Base-by-base conservation (phyloP, 2,888 invertebrate species). In the Eilema griseolum region DNA sequence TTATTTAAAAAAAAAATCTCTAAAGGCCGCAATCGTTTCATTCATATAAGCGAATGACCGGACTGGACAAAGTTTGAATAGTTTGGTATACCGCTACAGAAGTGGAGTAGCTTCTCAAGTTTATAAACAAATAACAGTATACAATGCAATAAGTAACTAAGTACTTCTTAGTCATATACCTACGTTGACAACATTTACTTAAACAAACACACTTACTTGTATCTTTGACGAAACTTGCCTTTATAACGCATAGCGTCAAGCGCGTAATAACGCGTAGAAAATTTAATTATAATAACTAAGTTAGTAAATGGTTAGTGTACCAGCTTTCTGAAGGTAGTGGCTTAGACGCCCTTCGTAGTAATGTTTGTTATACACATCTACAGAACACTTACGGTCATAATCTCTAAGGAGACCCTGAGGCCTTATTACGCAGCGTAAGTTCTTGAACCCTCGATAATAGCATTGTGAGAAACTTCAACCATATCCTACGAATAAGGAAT, bases 341-440 rank as follows among this genome's bases (percentile, higher is more conserved):
- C 77, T 81, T 80, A 75, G 80, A 79, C 82, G 79, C 78, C 80
- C 83, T 86, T 85, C 83, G 83, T 85, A 84, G 78, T 85, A 80
- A 83, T 79, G 80, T 80, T 70, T 76, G 78, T 73, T 74, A 76
- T 84, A 72, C 68, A 81, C 71, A 79, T 80, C 74, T 78, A 74
- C 81, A 83, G 82, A 86, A 80, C 81, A 85, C 85, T 85, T 86
- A 83, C 81, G 81, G 79, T 75, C 80, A 85, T 86, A 87, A 86
- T 86, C 85, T 89, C 81, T 73, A 75, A 86, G 82, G 82, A 84
- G 82, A 73, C 88, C 86, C 86, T 70, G 72, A 85, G 88, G 89
- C 85, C 85, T 86, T 87, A 88, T 86, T 82, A 86, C 77, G 74
- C 78, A 81, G 82, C 75, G 72, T 83, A 84, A 86, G 81, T 87